These are phyloP conservation scores for Chromobotia macracanthus DNA, from an alignment of 2,797 vertebrate genomes.

Conservation along the genomic window DNA sequence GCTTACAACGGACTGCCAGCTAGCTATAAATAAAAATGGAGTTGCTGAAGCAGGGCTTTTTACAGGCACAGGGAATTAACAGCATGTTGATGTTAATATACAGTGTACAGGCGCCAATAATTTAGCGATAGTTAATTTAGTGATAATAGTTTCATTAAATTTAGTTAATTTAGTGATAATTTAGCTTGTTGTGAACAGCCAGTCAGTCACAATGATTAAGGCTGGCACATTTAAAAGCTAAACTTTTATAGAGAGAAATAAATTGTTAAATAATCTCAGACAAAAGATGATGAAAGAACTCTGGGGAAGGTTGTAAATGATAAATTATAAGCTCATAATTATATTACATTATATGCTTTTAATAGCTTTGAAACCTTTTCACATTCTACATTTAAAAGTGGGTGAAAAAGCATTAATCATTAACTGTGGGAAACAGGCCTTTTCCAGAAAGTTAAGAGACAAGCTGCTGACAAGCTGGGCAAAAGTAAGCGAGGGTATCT, in stretches of 20 bases:
- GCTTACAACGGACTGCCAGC: neutral
- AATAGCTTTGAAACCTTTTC: constrained; percentile 21
- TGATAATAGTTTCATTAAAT: too few relatives aligned
- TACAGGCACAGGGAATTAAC: neutral
- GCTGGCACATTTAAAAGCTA: neutral
- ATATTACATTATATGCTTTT: constrained; percentile 28
- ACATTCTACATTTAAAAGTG: constrained; percentile 38
- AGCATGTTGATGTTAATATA: neutral
- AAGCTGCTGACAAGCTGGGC: constrained; percentile 55
- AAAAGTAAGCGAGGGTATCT: constrained; percentile 32
- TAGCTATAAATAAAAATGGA: neutral
- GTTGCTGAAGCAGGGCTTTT: neutral
- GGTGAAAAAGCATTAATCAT: constrained; percentile 49
- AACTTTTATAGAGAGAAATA: neutral
- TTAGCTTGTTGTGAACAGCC: too few relatives aligned
- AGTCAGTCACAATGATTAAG: neutral
- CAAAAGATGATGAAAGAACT: neutral
- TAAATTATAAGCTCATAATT: constrained; percentile 27
- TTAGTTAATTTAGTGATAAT: too few relatives aligned
- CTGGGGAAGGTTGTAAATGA: neutral
- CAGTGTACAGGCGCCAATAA: neutral
- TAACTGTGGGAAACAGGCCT: constrained; percentile 50
- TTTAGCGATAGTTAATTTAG: neutral
- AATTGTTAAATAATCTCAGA: neutral
- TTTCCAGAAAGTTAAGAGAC: constrained; percentile 39